These are phyloP conservation scores for Macropodus opercularis DNA, from an alignment of 2,797 vertebrate genomes.

Conservation along the genomic window DNA sequence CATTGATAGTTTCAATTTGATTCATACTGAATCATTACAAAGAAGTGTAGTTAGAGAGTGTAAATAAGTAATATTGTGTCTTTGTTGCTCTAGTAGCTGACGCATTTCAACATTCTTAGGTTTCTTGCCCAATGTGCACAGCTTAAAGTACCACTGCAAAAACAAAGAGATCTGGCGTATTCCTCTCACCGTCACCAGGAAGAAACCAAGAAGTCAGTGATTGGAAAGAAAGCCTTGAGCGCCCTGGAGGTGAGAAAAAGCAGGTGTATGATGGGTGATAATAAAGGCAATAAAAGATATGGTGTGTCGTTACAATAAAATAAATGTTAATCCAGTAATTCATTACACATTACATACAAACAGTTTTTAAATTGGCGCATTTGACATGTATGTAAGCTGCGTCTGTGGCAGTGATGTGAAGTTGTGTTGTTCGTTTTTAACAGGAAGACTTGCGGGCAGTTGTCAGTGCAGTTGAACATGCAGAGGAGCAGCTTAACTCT, in stretches of 20 bases:
- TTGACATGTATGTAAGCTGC: background rate
- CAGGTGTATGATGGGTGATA: background rate
- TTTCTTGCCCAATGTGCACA: constrained; percentile 74
- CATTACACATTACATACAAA: background rate
- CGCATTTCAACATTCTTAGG: constrained; percentile 46
- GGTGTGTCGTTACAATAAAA: background rate
- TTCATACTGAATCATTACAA: background rate
- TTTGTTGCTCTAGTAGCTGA: background rate
- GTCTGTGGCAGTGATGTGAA: background rate
- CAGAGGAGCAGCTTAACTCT: constrained; percentile 55
- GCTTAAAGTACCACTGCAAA: constrained; percentile 74
- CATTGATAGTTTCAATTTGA: background rate
- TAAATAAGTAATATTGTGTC: background rate
- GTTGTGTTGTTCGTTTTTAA: constrained; percentile 18
- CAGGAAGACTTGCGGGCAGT: constrained; percentile 68
- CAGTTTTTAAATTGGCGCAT: background rate
- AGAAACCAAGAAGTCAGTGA: constrained; percentile 63
- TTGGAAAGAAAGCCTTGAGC: constrained; percentile 57
- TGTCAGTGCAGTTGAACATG: constrained; percentile 64
- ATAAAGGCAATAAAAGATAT: background rate
- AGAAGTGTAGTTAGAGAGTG: background rate
- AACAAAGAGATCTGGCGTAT: constrained; percentile 32
- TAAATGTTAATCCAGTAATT: background rate
- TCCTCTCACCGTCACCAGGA: constrained; percentile 54
- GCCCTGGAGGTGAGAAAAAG: constrained; percentile 64